Conservation (phyloP, 2,113 vertebrate genomes). For the Aegithalos caudatus region DNA sequence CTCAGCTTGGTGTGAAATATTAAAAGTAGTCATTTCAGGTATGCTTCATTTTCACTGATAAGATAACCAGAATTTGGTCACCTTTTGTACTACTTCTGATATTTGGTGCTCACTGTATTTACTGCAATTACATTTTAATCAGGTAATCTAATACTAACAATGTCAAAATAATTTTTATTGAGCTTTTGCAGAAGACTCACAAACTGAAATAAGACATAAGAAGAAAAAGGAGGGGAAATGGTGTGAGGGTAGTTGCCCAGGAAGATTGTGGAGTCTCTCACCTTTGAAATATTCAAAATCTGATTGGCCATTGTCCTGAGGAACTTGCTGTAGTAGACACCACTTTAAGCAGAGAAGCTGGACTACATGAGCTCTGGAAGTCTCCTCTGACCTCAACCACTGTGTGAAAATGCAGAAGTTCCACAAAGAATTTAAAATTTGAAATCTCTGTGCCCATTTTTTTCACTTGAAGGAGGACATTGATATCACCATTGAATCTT, state of each 20-base stretch:
- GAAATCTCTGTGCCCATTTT: background rate
- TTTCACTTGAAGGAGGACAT: background rate
- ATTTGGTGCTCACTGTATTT: background rate
- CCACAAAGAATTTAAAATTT: background rate
- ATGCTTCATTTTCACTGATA: background rate
- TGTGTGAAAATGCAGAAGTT: background rate
- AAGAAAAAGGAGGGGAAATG: background rate
- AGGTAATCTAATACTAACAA: background rate
- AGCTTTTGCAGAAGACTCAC: background rate
- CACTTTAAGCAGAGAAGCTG: background rate
- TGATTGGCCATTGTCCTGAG: background rate
- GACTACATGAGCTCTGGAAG: background rate
- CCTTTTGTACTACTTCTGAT: background rate
- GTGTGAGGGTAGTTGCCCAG: fast-evolving
- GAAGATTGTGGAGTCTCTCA: background rate
- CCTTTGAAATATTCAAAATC: background rate
- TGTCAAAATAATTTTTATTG: background rate
- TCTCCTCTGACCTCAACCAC: background rate
- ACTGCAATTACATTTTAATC: background rate
- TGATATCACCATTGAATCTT: background rate
- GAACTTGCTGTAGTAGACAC: background rate
- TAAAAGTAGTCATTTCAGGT: background rate
- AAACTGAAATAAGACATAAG: background rate
- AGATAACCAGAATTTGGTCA: background rate
- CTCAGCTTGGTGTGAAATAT: background rate